Base-by-base conservation (phyloP, 2,888 invertebrate species). In the Exocentrus adspersus region DNA sequence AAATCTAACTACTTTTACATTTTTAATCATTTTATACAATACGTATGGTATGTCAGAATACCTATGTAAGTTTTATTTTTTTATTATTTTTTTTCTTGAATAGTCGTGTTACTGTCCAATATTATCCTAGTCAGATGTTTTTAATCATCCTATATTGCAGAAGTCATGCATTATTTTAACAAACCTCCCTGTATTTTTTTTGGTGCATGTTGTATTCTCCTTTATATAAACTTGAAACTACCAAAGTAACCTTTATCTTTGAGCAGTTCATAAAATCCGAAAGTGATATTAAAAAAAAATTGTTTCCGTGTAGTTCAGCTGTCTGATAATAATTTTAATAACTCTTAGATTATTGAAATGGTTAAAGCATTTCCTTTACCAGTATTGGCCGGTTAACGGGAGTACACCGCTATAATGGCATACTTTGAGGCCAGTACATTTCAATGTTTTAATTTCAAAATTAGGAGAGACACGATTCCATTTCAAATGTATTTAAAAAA, bases 291-390 rank as follows among this genome's bases (percentile, higher is more conserved):
- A 32, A 46, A 60, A 50, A 42, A 48, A 42, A 48, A 42, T 63
- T 50, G 65, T 65, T 65, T 65, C 61, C 56, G 43, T 50, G 56
- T 60, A 60, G 64, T 64, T 64, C 64, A 61, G 53, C 65, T 65
- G 65, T 61, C 61, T 64, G 58, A 62, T 43, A 19, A 58, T 48
- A 41, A 42, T 51, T 60, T 60, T 51, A 42, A 50, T 14, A 20
- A 50, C 42, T 37, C 4, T 28, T 60, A 41, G 50, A 51, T 19
- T 60, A 50, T 21, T 9, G 42, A 54, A 56, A 61, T 50, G 61
- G 56, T 61, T 61, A 56, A 56, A 61, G 50, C 42, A 46, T 14
- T 24, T 50, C 42, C 20, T 60, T 51, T 60, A 5, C 20, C 43
- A 12, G 51, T 60, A 60, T 51, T 51, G 51, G 60, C 28, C 59